Conservation (phyloP, 2,113 vertebrate species). For the Embiotoca jacksoni region DNA sequence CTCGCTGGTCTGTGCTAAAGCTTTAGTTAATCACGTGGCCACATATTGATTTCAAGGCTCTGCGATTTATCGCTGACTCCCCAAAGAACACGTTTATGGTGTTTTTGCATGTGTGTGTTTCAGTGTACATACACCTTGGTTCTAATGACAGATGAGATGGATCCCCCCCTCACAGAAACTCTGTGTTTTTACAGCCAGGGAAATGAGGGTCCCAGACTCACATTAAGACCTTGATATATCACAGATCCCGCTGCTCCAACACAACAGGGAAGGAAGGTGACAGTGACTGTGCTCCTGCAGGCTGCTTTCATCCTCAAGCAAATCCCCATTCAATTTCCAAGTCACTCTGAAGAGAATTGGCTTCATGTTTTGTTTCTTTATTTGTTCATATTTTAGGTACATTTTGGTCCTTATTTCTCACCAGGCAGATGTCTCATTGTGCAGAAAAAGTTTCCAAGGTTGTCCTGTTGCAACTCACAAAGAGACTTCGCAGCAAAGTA, state of each 20-base stretch:
- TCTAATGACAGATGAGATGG: constrained; percentile 56
- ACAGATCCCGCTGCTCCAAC: constrained; percentile 18
- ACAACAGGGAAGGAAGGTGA: constrained; percentile 30
- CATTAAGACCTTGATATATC: constrained; percentile 77
- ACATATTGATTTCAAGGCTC: constrained; percentile 51
- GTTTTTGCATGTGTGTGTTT: constrained; percentile 59
- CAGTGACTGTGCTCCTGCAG: constrained; percentile 56
- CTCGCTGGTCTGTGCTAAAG: constrained; percentile 48
- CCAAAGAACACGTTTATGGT: constrained; percentile 41
- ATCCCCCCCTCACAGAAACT: constrained; percentile 22
- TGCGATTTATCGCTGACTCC: constrained; percentile 61
- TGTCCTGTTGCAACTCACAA: not conserved
- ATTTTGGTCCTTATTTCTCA: constrained; percentile 40
- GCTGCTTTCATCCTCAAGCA: constrained; percentile 43
- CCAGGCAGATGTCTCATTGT: constrained; percentile 26
- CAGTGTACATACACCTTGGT: constrained; percentile 27
- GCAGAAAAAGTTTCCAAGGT: constrained; percentile 26
- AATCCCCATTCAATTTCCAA: constrained; percentile 58
- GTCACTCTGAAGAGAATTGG: constrained; percentile 34
- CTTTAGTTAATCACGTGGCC: constrained; percentile 36
- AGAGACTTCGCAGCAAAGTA: constrained; percentile 18
- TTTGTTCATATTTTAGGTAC: constrained; percentile 16
- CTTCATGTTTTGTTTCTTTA: constrained; percentile 4
- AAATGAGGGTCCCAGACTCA: constrained; percentile 69
- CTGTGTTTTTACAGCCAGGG: constrained; percentile 69